Percentiles rank a stretch among this genome's conserved stretches.
Conservation (phyloP, 2,113 vertebrate genomes). For the Seriola rivoliana region DNA sequence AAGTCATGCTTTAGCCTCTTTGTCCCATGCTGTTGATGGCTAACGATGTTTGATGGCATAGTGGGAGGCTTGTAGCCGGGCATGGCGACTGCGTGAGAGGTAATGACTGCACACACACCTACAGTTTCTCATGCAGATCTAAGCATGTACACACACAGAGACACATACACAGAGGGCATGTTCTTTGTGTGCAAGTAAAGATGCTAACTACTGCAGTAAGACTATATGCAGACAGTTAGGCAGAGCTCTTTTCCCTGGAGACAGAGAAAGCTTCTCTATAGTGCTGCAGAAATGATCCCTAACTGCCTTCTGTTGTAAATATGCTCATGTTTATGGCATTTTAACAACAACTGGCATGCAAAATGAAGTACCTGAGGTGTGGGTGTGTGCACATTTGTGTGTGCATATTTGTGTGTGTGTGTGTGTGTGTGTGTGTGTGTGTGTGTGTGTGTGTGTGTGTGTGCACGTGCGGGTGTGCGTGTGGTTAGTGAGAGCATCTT, state of each 20-base stretch:
- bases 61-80: slow-evolving; percentile 46
- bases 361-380: slow-evolving; percentile 55
- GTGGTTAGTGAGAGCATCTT: slow-evolving; percentile 7
- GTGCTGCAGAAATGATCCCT: slow-evolving; percentile 61
- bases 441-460: slow-evolving; percentile 23
- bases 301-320: slow-evolving; percentile 68
- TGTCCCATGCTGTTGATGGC: slow-evolving; percentile 50
- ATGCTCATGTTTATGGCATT: slow-evolving; percentile 68
- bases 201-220: slow-evolving; percentile 31
- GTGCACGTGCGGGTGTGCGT: background rate
- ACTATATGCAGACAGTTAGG: slow-evolving; percentile 41
- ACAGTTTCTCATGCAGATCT: slow-evolving; percentile 24
- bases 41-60: slow-evolving; percentile 43
- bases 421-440: slow-evolving; percentile 32
- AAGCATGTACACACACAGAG: slow-evolving; percentile 16
- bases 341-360: slow-evolving; percentile 63
- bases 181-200: slow-evolving; percentile 53
- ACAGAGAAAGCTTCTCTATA: slow-evolving; percentile 49
- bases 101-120: slow-evolving; percentile 45
- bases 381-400: slow-evolving; percentile 31
- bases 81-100: slow-evolving; percentile 16
- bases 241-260: slow-evolving; percentile 57
- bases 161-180: slow-evolving; percentile 27
- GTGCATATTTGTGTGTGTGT: slow-evolving; percentile 18
- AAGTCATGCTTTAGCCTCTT: slow-evolving; percentile 53